Evolutionary conservation across 2,888 invertebrate genomes (phyloP).

Genomic region (Machimus atricapillus): DNA sequence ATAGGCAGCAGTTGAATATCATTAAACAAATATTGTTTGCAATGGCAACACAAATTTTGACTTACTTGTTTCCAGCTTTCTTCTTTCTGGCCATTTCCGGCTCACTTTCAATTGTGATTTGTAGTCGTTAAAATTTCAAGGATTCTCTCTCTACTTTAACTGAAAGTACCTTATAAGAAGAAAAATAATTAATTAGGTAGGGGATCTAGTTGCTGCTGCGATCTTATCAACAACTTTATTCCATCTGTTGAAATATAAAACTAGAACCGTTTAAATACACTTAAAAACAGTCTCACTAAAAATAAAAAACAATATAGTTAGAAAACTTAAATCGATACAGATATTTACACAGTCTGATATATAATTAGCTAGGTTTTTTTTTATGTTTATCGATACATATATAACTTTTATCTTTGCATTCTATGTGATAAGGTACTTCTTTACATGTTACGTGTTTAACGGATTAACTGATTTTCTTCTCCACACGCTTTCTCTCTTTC

Average conservation of each 20-base stretch:
- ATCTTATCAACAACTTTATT: conserved; percentile 25
- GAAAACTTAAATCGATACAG: conserved; percentile 26
- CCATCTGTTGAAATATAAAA: conserved; percentile 23
- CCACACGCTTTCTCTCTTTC: background rate
- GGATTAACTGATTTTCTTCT: background rate
- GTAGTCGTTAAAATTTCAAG: background rate
- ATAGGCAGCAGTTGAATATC: background rate
- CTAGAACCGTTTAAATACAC: conserved; percentile 26
- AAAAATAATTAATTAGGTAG: conserved; percentile 1
- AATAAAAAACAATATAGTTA: conserved; percentile 20
- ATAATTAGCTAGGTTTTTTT: conserved; percentile 10
- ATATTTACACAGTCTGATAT: conserved; percentile 26
- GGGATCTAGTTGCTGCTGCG: background rate
- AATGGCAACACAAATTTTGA: background rate
- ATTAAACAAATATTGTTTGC: background rate
- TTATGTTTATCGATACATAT: conserved; percentile 14
- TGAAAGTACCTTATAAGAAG: conserved; percentile 11
- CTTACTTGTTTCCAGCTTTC: background rate
- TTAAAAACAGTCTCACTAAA: conserved; percentile 13
- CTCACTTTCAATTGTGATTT: background rate
- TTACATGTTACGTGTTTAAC: conserved; percentile 15
- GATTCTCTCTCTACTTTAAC: background rate
- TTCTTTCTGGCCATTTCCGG: background rate
- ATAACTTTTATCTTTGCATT: conserved; percentile 22
- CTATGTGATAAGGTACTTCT: conserved; percentile 27